A percentile compares a stretch with the other conserved stretches of the same genome.
These are phyloP conservation scores for Chloroceryle aenea DNA, from an alignment of 2,113 vertebrate genomes.

Conservation along the genomic window DNA sequence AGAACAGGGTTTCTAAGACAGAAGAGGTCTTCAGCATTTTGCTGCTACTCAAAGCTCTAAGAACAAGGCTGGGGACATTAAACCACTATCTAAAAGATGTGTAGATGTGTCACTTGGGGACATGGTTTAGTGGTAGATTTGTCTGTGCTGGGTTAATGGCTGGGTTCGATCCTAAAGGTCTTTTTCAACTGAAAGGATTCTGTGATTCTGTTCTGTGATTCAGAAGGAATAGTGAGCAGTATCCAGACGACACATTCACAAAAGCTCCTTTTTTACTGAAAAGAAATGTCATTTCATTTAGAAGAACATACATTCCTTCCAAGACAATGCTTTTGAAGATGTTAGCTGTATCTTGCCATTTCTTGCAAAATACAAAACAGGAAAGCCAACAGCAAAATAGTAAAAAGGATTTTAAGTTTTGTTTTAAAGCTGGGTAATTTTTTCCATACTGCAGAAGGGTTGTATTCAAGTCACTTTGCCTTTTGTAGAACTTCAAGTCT, in stretches of 20 bases:
- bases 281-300: background rate
- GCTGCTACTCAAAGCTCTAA: background rate
- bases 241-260: background rate
- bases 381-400: background rate
- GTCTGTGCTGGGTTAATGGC: background rate
- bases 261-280: background rate
- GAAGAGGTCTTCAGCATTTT: background rate
- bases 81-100: background rate
- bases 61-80: background rate
- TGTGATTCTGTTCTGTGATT: background rate
- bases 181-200: background rate
- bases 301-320: background rate
- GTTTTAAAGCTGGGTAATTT: background rate
- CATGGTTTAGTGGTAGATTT: background rate
- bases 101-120: background rate
- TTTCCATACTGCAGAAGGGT: background rate
- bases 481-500: background rate
- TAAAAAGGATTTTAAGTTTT: background rate
- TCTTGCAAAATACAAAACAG: background rate
- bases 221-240: background rate
- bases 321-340: background rate
- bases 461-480: background rate
- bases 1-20: background rate
- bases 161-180: background rate
- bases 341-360: background rate